Conservation (phyloP, 2,113 vertebrate species). For the Xenopus borealis region DNA sequence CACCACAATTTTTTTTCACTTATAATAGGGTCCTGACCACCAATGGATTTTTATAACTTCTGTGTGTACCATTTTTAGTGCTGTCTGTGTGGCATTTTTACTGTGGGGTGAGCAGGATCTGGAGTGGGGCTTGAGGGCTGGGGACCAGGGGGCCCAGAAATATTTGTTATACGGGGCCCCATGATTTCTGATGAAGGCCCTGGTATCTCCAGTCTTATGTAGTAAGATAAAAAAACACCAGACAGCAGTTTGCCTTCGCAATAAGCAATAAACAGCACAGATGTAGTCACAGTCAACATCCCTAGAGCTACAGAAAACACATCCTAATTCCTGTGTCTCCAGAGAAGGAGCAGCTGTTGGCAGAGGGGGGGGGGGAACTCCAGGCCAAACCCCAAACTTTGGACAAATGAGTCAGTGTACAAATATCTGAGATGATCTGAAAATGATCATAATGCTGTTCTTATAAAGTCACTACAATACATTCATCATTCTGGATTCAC, state of each 20-base stretch:
- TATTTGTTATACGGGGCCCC: too few species aligned
- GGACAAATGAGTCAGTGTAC: not conserved
- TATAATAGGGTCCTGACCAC: too few species aligned
- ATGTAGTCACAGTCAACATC: not conserved
- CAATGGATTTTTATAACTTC: too few species aligned
- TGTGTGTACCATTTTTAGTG: too few species aligned
- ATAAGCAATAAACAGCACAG: not conserved
- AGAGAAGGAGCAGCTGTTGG: not conserved
- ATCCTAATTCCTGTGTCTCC: conserved; percentile 1
- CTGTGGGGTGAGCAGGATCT: too few species aligned
- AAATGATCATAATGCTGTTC: not conserved
- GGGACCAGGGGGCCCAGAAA: too few species aligned
- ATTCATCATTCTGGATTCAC: too few species aligned
- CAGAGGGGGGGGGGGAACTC: not conserved
- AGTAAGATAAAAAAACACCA: not conserved
- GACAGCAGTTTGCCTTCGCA: not conserved
- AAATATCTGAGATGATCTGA: not conserved
- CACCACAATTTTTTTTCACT: too few species aligned
- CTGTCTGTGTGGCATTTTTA: too few species aligned
- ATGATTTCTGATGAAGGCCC: too few species aligned
- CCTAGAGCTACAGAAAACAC: not conserved
- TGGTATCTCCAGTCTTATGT: too few species aligned
- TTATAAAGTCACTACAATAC: not conserved
- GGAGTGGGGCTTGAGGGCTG: too few species aligned
- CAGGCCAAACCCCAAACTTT: not conserved